Evolutionary conservation across 2,113 vertebrate genomes (phyloP).

Genomic region (Coptodon bakossiorum): DNA sequence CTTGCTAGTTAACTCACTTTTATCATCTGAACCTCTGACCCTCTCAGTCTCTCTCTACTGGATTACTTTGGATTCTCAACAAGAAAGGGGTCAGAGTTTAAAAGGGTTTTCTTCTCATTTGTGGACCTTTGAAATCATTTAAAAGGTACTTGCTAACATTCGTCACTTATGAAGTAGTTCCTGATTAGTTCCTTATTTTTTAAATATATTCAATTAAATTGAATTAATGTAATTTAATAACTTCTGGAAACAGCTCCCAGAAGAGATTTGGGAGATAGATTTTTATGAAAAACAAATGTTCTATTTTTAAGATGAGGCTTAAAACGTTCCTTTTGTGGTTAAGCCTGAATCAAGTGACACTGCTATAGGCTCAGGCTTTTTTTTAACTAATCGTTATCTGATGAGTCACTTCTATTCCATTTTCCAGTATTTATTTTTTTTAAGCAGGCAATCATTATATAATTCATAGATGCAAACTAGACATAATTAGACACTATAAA

Average conservation of each 20-base stretch:
- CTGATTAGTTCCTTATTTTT: background rate
- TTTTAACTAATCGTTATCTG: fast-evolving
- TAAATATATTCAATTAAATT: background rate
- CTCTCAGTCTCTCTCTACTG: background rate
- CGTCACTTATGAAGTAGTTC: background rate
- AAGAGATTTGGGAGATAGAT: background rate
- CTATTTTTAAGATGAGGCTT: background rate
- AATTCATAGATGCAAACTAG: background rate
- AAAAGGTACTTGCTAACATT: background rate
- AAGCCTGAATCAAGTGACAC: background rate
- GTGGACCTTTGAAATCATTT: background rate
- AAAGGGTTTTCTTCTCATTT: conserved; percentile 47
- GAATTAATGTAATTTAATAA: background rate
- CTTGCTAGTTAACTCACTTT: background rate
- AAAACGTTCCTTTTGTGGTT: background rate
- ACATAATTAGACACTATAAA: background rate
- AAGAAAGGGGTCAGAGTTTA: conserved; percentile 54
- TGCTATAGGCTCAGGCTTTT: background rate
- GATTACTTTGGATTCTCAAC: conserved; percentile 21
- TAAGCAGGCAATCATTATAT: background rate
- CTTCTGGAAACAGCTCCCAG: background rate
- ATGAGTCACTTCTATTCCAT: background rate
- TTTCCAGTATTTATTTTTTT: background rate
- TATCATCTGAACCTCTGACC: background rate
- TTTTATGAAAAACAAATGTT: background rate